Percentiles rank a stretch among this genome's conserved stretches.
phyloP scores from a whole-genome alignment of 2,797 vertebrate genomes.

The Sardinella longiceps region DNA sequence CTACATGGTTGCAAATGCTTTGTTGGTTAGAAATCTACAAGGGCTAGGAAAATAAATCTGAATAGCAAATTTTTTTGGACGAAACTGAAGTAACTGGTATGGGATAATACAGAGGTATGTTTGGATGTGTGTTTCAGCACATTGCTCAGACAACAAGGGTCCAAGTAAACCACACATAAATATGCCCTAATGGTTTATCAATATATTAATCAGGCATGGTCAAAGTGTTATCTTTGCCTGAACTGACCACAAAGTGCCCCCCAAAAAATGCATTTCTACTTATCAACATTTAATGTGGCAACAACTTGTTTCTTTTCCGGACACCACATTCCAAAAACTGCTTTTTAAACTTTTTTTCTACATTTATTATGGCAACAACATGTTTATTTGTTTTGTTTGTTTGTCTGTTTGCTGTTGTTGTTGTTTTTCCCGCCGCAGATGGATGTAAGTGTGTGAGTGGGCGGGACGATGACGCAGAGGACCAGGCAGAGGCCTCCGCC shows the following conservation, averaged over 20 bases:
- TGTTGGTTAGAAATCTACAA: not conserved
- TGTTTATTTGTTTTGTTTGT: not conserved
- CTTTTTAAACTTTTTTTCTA: no score
- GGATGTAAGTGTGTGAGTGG: constrained; percentile 24
- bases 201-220: not conserved
- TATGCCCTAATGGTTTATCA: not conserved
- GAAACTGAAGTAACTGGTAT: not conserved
- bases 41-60: not conserved
- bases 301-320: not conserved
- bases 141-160: not conserved
- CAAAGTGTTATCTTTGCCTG: not conserved
- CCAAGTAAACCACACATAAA: not conserved
- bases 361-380: no score
- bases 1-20: constrained; percentile 13
- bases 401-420: not conserved
- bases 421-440: not conserved
- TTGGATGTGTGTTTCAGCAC: not conserved
- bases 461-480: constrained; percentile 37
- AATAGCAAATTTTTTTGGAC: not conserved
- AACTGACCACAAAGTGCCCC: not conserved
- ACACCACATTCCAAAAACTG: no score
- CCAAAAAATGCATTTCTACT: not conserved
- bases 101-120: not conserved
- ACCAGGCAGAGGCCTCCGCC: constrained; percentile 33
- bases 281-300: no score